Conservation (phyloP, 2,113 vertebrate species). For the Crotalus horridus region DNA sequence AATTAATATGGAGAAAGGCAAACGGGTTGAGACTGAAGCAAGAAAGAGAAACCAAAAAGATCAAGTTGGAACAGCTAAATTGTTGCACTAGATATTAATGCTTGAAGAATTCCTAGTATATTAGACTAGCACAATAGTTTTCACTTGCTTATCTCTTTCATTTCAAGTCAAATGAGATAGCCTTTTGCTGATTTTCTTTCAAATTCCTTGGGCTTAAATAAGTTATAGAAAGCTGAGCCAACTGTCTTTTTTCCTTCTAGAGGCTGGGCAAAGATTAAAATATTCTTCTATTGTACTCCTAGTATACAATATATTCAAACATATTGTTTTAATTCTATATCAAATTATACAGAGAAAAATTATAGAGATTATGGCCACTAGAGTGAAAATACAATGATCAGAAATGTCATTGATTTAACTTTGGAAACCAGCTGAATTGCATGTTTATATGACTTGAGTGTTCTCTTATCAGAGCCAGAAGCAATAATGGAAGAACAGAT, state of each 20-base stretch:
- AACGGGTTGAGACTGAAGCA: not conserved
- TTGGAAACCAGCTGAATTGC: not conserved
- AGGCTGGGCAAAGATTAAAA: not conserved
- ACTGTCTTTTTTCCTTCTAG: not conserved
- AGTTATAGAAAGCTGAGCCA: not conserved
- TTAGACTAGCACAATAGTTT: not conserved
- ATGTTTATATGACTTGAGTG: rapidly evolving
- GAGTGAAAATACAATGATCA: not conserved
- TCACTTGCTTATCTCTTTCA: not conserved
- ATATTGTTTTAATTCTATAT: not conserved
- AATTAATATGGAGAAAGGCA: not conserved
- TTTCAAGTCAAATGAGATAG: not conserved
- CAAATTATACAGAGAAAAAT: not conserved
- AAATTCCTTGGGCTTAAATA: not conserved
- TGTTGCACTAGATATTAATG: not conserved
- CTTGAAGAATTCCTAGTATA: not conserved
- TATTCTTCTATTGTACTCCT: not conserved
- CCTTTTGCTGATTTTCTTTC: not conserved
- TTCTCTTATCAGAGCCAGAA: not conserved
- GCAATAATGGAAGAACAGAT: not conserved
- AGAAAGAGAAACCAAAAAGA: not conserved
- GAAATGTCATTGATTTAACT: not conserved
- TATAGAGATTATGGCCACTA: not conserved
- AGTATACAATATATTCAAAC: not conserved
- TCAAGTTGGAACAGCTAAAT: not conserved